phyloP scores from a whole-genome alignment of 2,797 vertebrate genomes.

The Mus minutoides region DNA sequence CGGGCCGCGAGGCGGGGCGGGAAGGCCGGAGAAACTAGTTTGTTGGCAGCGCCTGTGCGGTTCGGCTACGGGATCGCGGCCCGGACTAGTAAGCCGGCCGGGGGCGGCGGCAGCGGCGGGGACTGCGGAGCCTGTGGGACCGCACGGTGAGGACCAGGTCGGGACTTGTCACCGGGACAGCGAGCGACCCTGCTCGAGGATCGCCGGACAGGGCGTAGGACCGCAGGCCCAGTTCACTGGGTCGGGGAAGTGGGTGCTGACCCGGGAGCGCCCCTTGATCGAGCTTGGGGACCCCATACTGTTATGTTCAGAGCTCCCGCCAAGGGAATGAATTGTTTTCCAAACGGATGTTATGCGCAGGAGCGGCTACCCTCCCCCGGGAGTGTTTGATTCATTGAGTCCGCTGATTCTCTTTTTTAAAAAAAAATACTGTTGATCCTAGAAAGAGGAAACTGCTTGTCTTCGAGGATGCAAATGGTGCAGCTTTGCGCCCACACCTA shows the following conservation, averaged over 20 bases:
- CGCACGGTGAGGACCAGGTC: conserved; percentile 40
- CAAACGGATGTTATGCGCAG: conserved; percentile 32
- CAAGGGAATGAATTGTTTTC: conserved; percentile 58
- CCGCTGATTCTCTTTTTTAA: conserved; percentile 53
- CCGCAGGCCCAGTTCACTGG: not conserved
- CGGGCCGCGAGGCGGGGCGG: conserved; percentile 64
- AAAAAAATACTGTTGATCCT: conserved; percentile 58
- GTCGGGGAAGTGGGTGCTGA: not conserved
- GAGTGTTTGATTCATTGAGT: conserved; percentile 45
- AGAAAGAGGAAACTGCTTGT: conserved; percentile 10
- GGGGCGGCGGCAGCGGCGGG: not conserved
- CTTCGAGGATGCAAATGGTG: not conserved
- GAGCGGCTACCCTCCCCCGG: not conserved
- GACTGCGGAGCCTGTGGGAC: not conserved
- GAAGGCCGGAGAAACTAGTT: conserved; percentile 82
- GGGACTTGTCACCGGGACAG: not conserved
- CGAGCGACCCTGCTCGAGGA: not conserved
- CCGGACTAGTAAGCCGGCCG: not conserved
- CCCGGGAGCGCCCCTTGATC: not conserved
- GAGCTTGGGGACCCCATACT: not conserved
- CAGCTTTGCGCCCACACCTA: not conserved
- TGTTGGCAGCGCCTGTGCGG: conserved; percentile 49
- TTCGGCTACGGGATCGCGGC: not conserved
- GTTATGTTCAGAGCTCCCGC: not conserved
- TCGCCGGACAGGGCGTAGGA: not conserved